Base-by-base conservation (phyloP, 2,797 vertebrate genomes). In the Erpetoichthys calabaricus region DNA sequence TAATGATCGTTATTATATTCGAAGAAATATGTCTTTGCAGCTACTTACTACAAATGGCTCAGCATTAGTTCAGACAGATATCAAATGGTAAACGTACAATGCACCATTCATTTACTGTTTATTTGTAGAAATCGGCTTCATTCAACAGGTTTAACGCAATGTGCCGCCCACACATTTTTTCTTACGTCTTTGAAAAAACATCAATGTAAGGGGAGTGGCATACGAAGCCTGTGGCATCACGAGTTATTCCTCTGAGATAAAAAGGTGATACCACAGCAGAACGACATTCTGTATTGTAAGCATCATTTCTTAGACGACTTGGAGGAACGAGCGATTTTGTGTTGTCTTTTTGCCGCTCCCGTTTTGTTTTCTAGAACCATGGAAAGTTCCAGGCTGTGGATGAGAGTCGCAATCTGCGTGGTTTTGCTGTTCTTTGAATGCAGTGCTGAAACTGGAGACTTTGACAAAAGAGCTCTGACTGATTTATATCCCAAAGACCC, bases 401-500 rank as follows among this genome's bases (percentile, higher is more conserved):
- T 81, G 55, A 71, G 68, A 3, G 69, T 77, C 57, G 59, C 80
- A 4, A 69, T 81, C 47, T 81, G 81, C 74, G 78, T 75, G 0
- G 55, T 81, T 67, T 61, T 86, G 69, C 71, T 87, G 54, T 67
- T 69, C 65, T 47, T 68, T 25, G 57, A 64, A 43, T 53, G 66
- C 3, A 72, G 63, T 57, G 65, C 78, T 58, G 66, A 80, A 3
- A 55, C 66, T 9, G 51, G 71, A 56, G 77, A 83, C 58, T 45
- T 59, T 44, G 74, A 78, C 10, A 74, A 74, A 57, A 75, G 86
- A 75, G 82, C 82, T 3, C 65, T 89, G 62, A 74, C 79, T 55
- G 81, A 86, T 67, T 87, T 89, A 63, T 89, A 88, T 62, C 82
- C 80, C 0, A 86, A 88, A 72, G 82, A 82, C 63, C 75, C 81